These are phyloP conservation scores for Drosophila histrio DNA, from an alignment of 2,888 invertebrate genomes.

Conservation along the genomic window DNA sequence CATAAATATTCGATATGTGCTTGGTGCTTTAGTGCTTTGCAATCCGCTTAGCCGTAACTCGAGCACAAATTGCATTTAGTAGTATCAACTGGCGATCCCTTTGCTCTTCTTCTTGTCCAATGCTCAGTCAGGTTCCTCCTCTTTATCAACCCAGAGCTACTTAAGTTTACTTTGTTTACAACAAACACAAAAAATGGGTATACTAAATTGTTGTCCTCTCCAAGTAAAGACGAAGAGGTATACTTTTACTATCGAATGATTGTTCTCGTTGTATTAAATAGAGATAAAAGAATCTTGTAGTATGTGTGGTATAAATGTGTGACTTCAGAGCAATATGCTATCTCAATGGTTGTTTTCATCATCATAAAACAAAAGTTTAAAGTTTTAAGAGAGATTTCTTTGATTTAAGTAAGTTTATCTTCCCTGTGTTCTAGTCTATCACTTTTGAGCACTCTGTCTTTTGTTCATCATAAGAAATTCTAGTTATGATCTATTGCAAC, in stretches of 20 bases:
- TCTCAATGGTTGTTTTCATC: too few relatives aligned
- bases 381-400: too few relatives aligned
- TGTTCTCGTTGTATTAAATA: not conserved
- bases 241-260: not conserved
- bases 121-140: conserved; percentile 5
- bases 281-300: not conserved
- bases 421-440: too few relatives aligned
- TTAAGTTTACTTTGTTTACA: conserved; percentile 26
- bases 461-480: too few relatives aligned
- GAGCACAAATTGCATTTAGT: conserved; percentile 72
- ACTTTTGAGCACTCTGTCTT: too few relatives aligned
- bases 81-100: conserved; percentile 42
- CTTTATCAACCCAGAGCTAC: conserved; percentile 36
- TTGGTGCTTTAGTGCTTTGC: conserved; percentile 55
- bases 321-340: too few relatives aligned
- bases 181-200: conserved; percentile 2
- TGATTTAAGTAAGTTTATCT: too few relatives aligned
- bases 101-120: not conserved
- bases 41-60: conserved; percentile 73
- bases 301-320: too few relatives aligned
- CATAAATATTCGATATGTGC: conserved; percentile 63
- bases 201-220: not conserved
- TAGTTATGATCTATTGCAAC: too few relatives aligned
- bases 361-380: too few relatives aligned
- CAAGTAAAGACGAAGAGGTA: not conserved